Evolutionary conservation across 2,113 vertebrate species (phyloP), one percentile per base, ranked within the genome.

Genomic region (Sander lucioperca): DNA sequence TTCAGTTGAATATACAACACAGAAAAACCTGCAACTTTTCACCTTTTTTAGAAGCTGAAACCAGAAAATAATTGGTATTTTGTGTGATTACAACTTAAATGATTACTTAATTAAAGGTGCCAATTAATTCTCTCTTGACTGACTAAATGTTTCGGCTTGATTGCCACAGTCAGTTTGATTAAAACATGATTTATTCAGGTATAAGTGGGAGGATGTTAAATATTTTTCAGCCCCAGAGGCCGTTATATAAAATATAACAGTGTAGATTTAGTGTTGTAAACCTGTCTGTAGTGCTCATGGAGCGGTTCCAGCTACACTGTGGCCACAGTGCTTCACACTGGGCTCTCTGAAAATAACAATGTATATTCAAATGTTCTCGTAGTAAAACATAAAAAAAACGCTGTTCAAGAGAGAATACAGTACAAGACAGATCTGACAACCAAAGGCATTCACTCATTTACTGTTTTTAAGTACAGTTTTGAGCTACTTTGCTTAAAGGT

Each of bases 181-280:
- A 2, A 21, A 72, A 19, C 23, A 2, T n/a, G 30, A 33, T 33
- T 33, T 33, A 5, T 33, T 33, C 5, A 33, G 30, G 30, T 33
- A 33, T 33, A 33, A 33, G 48, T 50, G 15, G 6, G 54, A 11
- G 50, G 48, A 21, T 54, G 33, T 53, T 57, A 8, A 33, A 33
- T 33, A 33, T 33, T 30, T 3, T 30, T 30, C 4, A 4, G 30
- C 30, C 30, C 3, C 30, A 45, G 68, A 18, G 45, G 57, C 33
- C 5, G 30, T 33, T 33, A 5, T 33, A 33, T 33, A 5, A 33
- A 33, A 33, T 33, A 33, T 33, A 33, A 33, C 3, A 2, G 36
- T 12, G 43, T 30, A 57, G 86, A 74, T 78, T 75, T 68, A 77
- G 48, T 69, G 78, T 14, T 45, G 76, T 87, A 70, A 91, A 87